Conservation (phyloP, 2,888 invertebrate genomes). For the Papilio demoleus region DNA sequence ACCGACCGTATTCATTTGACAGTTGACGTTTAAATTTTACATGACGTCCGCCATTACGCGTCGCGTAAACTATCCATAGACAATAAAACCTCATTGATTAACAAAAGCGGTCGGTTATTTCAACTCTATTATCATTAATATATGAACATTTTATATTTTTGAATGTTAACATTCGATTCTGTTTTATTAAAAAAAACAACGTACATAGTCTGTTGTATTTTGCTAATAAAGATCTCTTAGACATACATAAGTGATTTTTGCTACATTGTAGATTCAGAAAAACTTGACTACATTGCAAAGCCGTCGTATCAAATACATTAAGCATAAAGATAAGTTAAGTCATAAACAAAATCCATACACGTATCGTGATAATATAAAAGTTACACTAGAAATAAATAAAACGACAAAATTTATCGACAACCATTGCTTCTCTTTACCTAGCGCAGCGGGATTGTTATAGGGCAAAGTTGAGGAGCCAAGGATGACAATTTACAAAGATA, state of each 20-base stretch:
- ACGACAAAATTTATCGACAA: slow-evolving; percentile 62
- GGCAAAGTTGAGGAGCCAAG: slow-evolving; percentile 66
- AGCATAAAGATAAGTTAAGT: slow-evolving; percentile 5
- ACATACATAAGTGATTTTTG: neutral
- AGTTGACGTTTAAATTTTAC: slow-evolving; percentile 38
- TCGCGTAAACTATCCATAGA: slow-evolving; percentile 16
- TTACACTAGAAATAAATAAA: slow-evolving; percentile 57
- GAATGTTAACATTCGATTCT: neutral
- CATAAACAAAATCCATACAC: slow-evolving; percentile 42
- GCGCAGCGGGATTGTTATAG: slow-evolving; percentile 72
- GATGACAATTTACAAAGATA: slow-evolving; percentile 51
- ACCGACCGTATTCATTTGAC: slow-evolving; percentile 31
- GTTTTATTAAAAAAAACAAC: too few relatives aligned
- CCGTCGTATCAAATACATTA: too few relatives aligned
- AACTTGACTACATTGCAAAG: neutral
- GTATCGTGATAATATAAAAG: slow-evolving; percentile 52
- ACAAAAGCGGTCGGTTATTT: slow-evolving; percentile 61
- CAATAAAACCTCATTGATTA: slow-evolving; percentile 61
- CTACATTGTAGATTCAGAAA: slow-evolving; percentile 4
- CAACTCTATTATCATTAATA: slow-evolving; percentile 9
- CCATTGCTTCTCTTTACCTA: slow-evolving; percentile 68
- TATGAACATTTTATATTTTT: slow-evolving; percentile 5
- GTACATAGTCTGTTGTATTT: neutral
- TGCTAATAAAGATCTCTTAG: neutral
- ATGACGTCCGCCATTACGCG: slow-evolving; percentile 38